Evolutionary conservation across 2,888 invertebrate genomes (phyloP).

Genomic region (Drosophila borborema): DNA sequence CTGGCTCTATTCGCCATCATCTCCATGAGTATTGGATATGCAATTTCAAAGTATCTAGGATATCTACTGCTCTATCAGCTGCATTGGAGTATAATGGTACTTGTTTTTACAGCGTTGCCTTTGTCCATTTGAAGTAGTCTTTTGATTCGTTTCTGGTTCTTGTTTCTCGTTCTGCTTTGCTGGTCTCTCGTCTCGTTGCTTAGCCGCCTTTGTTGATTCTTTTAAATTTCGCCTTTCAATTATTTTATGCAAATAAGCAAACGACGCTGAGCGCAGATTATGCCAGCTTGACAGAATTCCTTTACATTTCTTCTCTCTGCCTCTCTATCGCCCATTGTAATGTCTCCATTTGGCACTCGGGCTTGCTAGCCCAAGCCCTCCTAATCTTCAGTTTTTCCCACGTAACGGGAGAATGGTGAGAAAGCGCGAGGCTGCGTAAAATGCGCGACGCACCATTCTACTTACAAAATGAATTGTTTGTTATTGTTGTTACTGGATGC

Average conservation of each 20-base stretch:
- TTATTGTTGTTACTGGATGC: constrained; percentile 57
- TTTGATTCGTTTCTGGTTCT: constrained; percentile 31
- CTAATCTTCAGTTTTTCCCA: constrained; percentile 22
- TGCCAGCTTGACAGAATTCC: constrained; percentile 76
- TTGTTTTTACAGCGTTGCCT: constrained; percentile 21
- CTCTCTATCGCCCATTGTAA: constrained; percentile 10
- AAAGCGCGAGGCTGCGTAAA: constrained; percentile 40
- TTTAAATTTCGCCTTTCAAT: constrained; percentile 79
- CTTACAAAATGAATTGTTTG: constrained; percentile 74
- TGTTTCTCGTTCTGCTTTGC: constrained; percentile 18
- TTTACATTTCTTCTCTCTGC: constrained; percentile 17
- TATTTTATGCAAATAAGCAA: constrained; percentile 80
- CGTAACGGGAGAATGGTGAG: background rate
- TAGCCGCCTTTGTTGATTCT: constrained; percentile 71
- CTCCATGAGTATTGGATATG: too few relatives aligned
- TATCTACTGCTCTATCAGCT: background rate
- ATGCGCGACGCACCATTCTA: constrained; percentile 59
- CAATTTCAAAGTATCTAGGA: background rate
- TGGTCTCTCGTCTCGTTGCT: constrained; percentile 28
- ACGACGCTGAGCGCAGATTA: constrained; percentile 70
- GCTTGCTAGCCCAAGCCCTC: background rate
- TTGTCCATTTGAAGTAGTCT: constrained; percentile 50
- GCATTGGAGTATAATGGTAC: background rate
- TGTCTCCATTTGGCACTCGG: constrained; percentile 18
- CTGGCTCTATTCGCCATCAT: background rate